These are phyloP conservation scores for Caerostris extrusa DNA, from an alignment of 1,140 invertebrate genomes.

Conservation along the genomic window DNA sequence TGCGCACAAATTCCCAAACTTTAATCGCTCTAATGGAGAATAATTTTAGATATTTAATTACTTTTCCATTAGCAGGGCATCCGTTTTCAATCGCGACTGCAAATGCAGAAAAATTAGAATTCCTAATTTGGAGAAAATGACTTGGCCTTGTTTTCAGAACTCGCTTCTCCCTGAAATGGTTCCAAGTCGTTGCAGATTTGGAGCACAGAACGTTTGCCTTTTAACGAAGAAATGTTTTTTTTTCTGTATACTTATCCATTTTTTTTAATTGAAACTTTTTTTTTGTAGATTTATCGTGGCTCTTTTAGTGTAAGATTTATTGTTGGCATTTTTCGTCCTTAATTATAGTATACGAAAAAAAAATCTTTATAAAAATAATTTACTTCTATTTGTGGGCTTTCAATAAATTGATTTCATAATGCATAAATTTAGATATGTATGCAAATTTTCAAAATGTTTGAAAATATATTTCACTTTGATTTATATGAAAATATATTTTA, in stretches of 20 bases:
- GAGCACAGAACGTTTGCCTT: background rate
- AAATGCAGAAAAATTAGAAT: constrained; percentile 7
- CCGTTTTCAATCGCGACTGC: background rate
- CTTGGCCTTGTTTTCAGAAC: background rate
- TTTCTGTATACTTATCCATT: background rate
- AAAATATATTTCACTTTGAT: too few species aligned
- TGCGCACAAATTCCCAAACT: constrained; percentile 1
- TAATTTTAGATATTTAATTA: constrained; percentile 34
- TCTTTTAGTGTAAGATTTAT: too few species aligned
- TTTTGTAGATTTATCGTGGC: background rate
- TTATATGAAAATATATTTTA: too few species aligned
- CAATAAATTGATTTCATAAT: too few species aligned
- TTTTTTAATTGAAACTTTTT: background rate
- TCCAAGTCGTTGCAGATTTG: background rate
- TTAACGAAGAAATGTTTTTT: background rate
- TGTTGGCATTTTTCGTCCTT: too few species aligned
- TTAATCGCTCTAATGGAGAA: constrained; percentile 46
- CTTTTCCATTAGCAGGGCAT: constrained; percentile 1
- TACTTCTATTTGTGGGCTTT: too few species aligned
- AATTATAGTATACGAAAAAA: too few species aligned
- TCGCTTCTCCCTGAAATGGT: background rate
- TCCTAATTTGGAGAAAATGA: background rate
- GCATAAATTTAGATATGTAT: too few species aligned
- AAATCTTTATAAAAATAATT: too few species aligned
- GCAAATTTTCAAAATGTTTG: too few species aligned